Evolutionary conservation across 2,888 invertebrate species (phyloP).

Genomic region (Griposia aprilina): DNA sequence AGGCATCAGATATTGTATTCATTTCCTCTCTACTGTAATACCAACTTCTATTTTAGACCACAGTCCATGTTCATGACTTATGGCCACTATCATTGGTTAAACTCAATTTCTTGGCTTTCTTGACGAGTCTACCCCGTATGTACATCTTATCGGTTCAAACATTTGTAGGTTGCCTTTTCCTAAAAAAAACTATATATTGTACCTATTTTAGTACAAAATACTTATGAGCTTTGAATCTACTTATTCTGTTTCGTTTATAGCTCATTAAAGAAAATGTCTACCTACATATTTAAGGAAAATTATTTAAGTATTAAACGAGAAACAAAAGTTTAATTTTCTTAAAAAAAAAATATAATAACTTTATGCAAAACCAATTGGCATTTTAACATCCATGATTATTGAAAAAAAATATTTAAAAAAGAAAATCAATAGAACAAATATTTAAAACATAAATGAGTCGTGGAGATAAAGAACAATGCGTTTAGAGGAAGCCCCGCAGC

Average conservation of each 20-base stretch:
- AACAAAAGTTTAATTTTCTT: neutral
- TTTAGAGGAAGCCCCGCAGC: slow-evolving; percentile 74
- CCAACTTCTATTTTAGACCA: neutral
- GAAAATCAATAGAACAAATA: neutral
- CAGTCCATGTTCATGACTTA: too few species aligned
- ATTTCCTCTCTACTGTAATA: neutral
- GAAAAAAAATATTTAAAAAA: neutral
- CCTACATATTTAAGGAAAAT: neutral
- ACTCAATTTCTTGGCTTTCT: neutral
- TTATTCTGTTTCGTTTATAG: neutral
- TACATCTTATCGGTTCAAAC: neutral
- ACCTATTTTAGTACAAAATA: neutral
- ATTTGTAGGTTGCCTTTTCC: too few species aligned
- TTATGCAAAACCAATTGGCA: neutral
- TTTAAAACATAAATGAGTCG: slow-evolving; percentile 15
- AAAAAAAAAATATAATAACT: too few species aligned
- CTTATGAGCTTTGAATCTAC: neutral
- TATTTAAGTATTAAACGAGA: neutral
- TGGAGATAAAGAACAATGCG: slow-evolving; percentile 60
- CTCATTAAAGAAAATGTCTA: neutral
- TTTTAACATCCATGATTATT: neutral
- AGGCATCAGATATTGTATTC: neutral
- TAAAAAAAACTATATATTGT: neutral
- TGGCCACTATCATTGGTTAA: neutral
- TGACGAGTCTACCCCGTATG: neutral